Conservation (phyloP, 2,888 invertebrate species). For the Mechanitis messenoides region DNA sequence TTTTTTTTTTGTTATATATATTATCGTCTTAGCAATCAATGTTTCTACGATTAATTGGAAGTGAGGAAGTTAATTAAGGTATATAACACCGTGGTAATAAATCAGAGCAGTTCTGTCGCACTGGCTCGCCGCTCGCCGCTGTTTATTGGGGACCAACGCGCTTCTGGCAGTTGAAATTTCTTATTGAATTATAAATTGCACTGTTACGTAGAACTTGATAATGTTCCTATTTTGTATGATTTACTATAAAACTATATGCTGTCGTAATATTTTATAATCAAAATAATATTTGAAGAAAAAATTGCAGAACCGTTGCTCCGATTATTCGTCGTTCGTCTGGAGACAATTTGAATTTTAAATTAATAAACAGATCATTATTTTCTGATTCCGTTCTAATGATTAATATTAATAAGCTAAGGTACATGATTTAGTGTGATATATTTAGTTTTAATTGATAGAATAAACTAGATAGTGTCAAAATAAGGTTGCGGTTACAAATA, state of each 20-base stretch:
- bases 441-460: constrained; percentile 14
- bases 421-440: not conserved
- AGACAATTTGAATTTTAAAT: too few species aligned
- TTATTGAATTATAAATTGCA: constrained; percentile 11
- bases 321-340: too few species aligned
- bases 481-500: constrained; percentile 17
- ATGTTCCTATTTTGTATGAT: too few species aligned
- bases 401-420: not conserved
- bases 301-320: too few species aligned
- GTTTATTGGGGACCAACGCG: constrained; percentile 9
- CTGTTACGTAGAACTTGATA: not conserved
- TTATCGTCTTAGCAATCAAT: too few species aligned
- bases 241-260: too few species aligned
- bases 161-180: constrained; percentile 10
- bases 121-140: constrained; percentile 1
- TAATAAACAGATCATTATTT: not conserved
- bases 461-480: constrained; percentile 24
- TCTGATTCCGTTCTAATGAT: constrained; percentile 1
- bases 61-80: constrained; percentile 33
- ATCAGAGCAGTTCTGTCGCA: constrained; percentile 16
- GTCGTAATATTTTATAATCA: too few species aligned
- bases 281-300: too few species aligned
- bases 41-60: constrained; percentile 37
- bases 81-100: constrained; percentile 11
- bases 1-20: too few species aligned